Percentiles rank a stretch among this genome's conserved stretches.
Conservation (phyloP, 2,797 vertebrate genomes). For the Intellagama lesueurii region DNA sequence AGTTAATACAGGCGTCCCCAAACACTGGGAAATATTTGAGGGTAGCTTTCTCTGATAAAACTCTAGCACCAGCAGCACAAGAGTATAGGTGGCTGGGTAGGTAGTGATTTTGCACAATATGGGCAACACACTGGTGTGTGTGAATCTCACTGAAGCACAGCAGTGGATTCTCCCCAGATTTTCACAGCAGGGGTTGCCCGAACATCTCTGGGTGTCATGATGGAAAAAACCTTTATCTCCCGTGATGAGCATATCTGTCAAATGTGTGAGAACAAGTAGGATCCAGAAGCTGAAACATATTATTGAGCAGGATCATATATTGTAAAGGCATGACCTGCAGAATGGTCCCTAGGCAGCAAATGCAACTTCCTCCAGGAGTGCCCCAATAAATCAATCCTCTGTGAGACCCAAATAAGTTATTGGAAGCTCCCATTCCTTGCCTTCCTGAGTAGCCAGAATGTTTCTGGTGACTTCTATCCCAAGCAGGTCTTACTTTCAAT, state of each 20-base stretch:
- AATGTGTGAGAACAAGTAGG: neutral
- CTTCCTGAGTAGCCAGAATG: no score
- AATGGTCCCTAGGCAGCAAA: neutral
- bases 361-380: neutral
- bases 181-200: neutral
- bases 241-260: neutral
- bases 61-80: no score
- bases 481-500: no score
- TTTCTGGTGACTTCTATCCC: no score
- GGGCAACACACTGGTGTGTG: neutral
- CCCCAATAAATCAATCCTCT: neutral
- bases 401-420: neutral
- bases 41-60: no score
- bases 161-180: neutral
- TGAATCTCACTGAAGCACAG: neutral
- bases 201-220: neutral
- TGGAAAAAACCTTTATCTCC: neutral
- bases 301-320: neutral
- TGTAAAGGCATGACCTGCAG: neutral
- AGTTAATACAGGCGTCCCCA: no score
- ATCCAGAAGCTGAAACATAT: neutral
- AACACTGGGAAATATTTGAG: no score
- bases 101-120: no score
- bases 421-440: no score
- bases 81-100: no score